Conservation (phyloP, 2,888 invertebrate genomes). For the Lobophora halterata region DNA sequence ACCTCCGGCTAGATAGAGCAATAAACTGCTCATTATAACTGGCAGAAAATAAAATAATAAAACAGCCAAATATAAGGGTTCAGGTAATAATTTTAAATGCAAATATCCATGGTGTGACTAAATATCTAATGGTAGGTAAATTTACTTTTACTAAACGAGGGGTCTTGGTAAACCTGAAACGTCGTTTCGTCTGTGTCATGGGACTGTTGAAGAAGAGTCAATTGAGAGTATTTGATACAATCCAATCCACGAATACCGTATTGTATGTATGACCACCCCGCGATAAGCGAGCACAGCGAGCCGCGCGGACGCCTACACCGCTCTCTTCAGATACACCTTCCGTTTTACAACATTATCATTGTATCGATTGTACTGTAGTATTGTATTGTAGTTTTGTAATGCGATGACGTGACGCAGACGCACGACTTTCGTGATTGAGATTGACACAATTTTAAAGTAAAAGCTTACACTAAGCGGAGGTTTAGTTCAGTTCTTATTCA, state of each 20-base stretch:
- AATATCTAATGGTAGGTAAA: too few species aligned
- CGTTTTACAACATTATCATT: slow-evolving; percentile 10
- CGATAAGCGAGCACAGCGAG: slow-evolving; percentile 20
- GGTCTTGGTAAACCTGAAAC: slow-evolving; percentile 10
- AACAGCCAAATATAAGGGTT: too few species aligned
- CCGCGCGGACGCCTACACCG: slow-evolving; percentile 9
- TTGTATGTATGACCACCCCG: slow-evolving; percentile 19
- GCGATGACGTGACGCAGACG: slow-evolving; percentile 13
- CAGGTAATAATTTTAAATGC: too few species aligned
- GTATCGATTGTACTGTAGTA: slow-evolving; percentile 17
- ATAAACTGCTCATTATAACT: too few species aligned
- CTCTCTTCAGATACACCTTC: slow-evolving; percentile 10
- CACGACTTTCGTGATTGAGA: slow-evolving; percentile 22
- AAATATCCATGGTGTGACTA: too few species aligned
- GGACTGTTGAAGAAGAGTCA: slow-evolving; percentile 10
- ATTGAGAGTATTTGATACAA: slow-evolving; percentile 11
- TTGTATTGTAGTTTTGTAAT: slow-evolving; percentile 17
- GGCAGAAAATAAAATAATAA: too few species aligned
- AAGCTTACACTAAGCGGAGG: too few species aligned
- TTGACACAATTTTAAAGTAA: too few species aligned
- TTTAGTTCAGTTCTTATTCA: too few species aligned
- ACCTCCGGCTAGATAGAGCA: too few species aligned
- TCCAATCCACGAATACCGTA: slow-evolving; percentile 18
- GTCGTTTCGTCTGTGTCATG: neutral
- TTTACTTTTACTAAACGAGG: slow-evolving; percentile 7